Evolutionary conservation across 2,113 vertebrate species (phyloP), one percentile per base, ranked within the genome.

Genomic region (Camarhynchus parvulus): DNA sequence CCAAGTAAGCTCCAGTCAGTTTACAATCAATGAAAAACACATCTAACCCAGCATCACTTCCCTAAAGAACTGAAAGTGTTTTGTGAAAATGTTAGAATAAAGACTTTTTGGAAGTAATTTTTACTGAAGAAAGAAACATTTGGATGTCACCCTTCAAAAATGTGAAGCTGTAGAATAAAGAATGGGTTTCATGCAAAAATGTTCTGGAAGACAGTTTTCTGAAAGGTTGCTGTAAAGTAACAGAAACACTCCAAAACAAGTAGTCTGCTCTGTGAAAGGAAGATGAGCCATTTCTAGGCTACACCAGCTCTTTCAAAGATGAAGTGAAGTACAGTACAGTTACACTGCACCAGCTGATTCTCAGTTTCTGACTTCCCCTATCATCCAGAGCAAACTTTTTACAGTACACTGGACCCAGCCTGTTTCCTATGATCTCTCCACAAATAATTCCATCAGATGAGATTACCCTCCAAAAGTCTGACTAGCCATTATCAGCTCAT

Each of bases 401-500:
- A 83, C 79, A 83, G 63, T 56, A 74, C 37, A 23, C 76, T 87
- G 58, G 49, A 90, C 67, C 66, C 83, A 89, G 83, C 31, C 62
- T 42, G 28, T 75, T 93, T 94, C 69, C 58, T 94, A 55, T 64
- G 89, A 90, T 79, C 80, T 62, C 90, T 93, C 86, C 92, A 95
- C 80, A 94, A 94, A 94, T 79, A 94, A 95, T 69, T 93, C 66
- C 73, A 92, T 93, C 72, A 83, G 31, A 89, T 80, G 91, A 94
- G 89, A 94, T 61, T 95, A 81, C 53, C 31, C 85, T 90, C 69
- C 85, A 73, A 62, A 77, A 92, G 78, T 77, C 95, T 96, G 92
- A 92, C 95, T 95, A 93, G 88, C 93, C 90, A 96, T 94, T 95
- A 97, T 94, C 95, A 93, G 84, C 77, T 96, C 91, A 15, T 87